phyloP scores from a whole-genome alignment of 2,797 vertebrate genomes.

The Acrossocheilus wenchowensis region DNA sequence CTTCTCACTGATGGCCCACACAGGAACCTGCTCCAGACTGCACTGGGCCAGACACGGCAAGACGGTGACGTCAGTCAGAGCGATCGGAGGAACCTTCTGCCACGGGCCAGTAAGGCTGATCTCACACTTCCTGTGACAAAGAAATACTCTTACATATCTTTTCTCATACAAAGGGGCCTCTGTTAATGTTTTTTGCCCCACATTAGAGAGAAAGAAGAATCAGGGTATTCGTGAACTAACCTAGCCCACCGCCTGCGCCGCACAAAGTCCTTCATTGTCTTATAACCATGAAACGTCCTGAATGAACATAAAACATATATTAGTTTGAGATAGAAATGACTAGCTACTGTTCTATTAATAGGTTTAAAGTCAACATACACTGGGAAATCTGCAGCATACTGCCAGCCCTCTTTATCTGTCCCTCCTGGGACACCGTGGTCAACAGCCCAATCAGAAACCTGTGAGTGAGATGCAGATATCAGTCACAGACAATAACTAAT shows the following conservation, averaged over 20 bases:
- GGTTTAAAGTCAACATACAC: slow-evolving; percentile 77
- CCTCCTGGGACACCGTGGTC: slow-evolving; percentile 86
- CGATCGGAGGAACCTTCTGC: slow-evolving; percentile 89
- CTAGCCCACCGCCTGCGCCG: slow-evolving; percentile 92
- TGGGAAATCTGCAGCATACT: slow-evolving; percentile 95
- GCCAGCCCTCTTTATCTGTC: slow-evolving; percentile 95
- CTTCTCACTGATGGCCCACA: slow-evolving; percentile 96
- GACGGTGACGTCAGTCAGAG: slow-evolving; percentile 88
- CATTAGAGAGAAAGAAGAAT: background rate
- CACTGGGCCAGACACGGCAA: slow-evolving; percentile 84
- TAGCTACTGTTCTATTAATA: background rate
- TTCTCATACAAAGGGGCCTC: background rate
- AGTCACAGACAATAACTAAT: background rate
- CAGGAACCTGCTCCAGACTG: slow-evolving; percentile 79
- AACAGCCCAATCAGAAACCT: slow-evolving; percentile 93
- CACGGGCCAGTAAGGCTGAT: slow-evolving; percentile 89
- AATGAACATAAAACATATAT: slow-evolving; percentile 37
- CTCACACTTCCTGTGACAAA: slow-evolving; percentile 87
- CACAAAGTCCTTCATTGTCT: slow-evolving; percentile 98
- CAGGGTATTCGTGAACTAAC: slow-evolving; percentile 66
- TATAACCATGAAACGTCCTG: slow-evolving; percentile 94
- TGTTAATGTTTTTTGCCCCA: background rate
- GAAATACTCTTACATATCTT: background rate
- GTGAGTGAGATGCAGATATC: slow-evolving; percentile 6
- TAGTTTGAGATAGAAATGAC: background rate